Conservation (phyloP, 2,797 vertebrate species). For the Sparus aurata region DNA sequence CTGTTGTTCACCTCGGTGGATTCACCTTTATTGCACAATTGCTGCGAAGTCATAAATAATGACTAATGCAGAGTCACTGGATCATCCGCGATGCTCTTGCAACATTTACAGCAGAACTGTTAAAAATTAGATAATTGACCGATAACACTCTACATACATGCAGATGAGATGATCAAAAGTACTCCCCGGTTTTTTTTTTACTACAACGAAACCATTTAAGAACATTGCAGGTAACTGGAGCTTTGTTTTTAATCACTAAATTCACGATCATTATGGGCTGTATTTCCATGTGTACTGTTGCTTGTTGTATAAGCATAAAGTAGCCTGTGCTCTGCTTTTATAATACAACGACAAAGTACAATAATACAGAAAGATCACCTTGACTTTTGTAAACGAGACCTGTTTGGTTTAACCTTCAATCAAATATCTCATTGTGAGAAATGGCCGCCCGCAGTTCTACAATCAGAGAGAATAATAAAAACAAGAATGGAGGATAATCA, state of each 20-base stretch:
- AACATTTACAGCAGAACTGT: slow-evolving; percentile 26
- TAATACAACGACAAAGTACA: background rate
- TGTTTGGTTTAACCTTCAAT: slow-evolving; percentile 7
- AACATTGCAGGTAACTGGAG: too few relatives aligned
- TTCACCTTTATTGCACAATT: slow-evolving; percentile 60
- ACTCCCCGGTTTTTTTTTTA: background rate
- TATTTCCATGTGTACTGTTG: background rate
- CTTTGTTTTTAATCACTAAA: background rate
- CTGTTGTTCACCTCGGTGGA: slow-evolving; percentile 35
- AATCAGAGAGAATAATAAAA: background rate
- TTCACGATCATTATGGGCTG: background rate
- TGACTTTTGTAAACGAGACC: background rate
- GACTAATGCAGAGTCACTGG: slow-evolving; percentile 44
- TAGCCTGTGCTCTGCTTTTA: background rate
- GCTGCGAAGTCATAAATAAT: slow-evolving; percentile 51
- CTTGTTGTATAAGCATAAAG: background rate
- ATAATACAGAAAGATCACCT: background rate
- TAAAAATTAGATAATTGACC: slow-evolving; percentile 17
- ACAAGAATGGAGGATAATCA: background rate
- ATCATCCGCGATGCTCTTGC: slow-evolving; percentile 7
- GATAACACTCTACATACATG: background rate
- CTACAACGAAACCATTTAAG: too few relatives aligned
- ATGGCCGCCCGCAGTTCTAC: background rate
- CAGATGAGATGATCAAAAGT: slow-evolving; percentile 11
- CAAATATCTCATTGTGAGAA: background rate